phyloP scores from a whole-genome alignment of 2,888 invertebrate genomes.

The Drosophila diplacantha region DNA sequence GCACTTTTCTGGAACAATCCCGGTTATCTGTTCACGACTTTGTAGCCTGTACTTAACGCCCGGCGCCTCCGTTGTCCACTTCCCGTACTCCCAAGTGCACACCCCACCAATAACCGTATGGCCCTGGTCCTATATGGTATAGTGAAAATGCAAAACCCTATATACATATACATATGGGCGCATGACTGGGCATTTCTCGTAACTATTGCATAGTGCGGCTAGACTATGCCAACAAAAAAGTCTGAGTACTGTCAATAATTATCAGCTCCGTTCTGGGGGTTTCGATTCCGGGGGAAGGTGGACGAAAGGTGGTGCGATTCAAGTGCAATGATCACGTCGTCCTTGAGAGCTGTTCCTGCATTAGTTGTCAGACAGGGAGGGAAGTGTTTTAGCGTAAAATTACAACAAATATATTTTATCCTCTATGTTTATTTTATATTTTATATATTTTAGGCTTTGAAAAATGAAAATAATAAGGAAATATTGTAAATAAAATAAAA shows the following conservation, averaged over 20 bases:
- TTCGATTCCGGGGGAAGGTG: neutral
- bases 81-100: neutral
- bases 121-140: neutral
- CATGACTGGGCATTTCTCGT: constrained; percentile 25
- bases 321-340: constrained; percentile 39
- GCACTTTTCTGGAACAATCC: constrained; percentile 4
- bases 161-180: neutral
- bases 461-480: too few species aligned
- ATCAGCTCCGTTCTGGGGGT: constrained; percentile 45
- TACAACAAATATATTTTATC: neutral
- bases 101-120: neutral
- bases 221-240: constrained; percentile 26
- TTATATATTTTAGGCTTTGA: too few species aligned
- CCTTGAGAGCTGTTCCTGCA: constrained; percentile 2
- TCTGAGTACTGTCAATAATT: constrained; percentile 41
- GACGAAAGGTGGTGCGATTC: constrained; percentile 6
- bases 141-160: neutral
- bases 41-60: constrained; percentile 13
- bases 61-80: constrained; percentile 1
- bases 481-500: too few species aligned
- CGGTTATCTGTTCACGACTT: constrained; percentile 4
- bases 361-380: neutral
- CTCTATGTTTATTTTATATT: too few species aligned
- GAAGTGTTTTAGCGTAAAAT: neutral
- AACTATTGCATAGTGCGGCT: constrained; percentile 27